A percentile compares a stretch with the other conserved stretches of the same genome.
Evolutionary conservation across 1,140 invertebrate species (phyloP).

Genomic region (Diuraphis noxia): DNA sequence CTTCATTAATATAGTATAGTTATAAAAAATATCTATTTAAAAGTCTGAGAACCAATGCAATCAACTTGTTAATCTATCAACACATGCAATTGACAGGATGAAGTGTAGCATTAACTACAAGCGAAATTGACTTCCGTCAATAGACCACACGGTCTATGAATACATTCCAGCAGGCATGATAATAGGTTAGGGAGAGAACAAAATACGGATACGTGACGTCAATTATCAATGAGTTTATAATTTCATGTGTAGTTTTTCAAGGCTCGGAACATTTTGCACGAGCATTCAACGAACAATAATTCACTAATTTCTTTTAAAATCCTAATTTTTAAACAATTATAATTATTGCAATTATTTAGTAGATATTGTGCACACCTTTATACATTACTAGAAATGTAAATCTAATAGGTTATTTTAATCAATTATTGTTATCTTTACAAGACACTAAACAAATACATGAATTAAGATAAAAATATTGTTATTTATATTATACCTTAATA

Average conservation of each 20-base stretch:
- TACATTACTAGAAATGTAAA: background rate
- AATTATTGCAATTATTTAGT: conserved; percentile 10
- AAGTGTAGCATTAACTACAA: background rate
- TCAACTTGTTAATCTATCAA: conserved; percentile 7
- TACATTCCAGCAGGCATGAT: conserved; percentile 16
- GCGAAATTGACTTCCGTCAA: conserved; percentile 42
- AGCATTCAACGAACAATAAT: background rate
- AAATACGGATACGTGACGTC: conserved; percentile 37
- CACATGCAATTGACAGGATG: background rate
- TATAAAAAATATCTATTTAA: background rate
- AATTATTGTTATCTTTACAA: background rate
- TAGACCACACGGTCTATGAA: conserved; percentile 35
- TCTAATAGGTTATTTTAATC: background rate
- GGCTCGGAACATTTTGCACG: background rate
- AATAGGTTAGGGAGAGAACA: background rate
- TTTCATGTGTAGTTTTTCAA: conserved; percentile 25
- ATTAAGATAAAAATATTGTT: conserved; percentile 25
- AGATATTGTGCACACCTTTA: background rate
- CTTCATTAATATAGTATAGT: background rate
- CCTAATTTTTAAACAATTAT: background rate
- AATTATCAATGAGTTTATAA: conserved; percentile 44
- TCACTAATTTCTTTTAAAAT: conserved; percentile 19
- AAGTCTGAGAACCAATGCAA: background rate
- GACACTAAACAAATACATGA: background rate
- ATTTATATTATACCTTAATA: background rate